Evolutionary conservation across 2,888 invertebrate genomes (phyloP).

Genomic region (Therioaphis trifolii): DNA sequence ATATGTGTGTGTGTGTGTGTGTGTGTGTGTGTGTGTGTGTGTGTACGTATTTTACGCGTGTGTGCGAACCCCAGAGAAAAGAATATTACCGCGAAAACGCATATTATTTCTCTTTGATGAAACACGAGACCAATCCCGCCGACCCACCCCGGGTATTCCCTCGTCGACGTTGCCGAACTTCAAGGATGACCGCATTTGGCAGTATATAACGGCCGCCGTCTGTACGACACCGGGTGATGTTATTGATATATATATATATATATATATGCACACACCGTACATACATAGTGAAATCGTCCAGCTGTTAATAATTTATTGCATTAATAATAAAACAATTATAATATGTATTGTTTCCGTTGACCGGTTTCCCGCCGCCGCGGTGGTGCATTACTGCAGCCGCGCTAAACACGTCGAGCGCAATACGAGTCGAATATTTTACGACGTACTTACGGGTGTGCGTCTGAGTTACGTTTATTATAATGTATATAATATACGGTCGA

Average conservation of each 20-base stretch:
- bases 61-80: not conserved
- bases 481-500: too few species aligned
- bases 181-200: conserved; percentile 49
- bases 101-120: conserved; percentile 46
- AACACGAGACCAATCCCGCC: conserved; percentile 23
- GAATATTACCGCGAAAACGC: conserved; percentile 49
- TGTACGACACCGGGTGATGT: not conserved
- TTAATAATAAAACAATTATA: too few species aligned
- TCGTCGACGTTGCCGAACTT: conserved; percentile 55
- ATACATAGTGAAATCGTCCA: too few species aligned
- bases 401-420: not conserved
- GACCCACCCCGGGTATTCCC: conserved; percentile 33
- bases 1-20: too few species aligned
- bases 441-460: not conserved
- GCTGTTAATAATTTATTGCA: too few species aligned
- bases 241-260: not conserved
- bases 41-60: not conserved
- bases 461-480: too few species aligned
- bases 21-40: not conserved
- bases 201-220: not conserved
- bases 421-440: not conserved
- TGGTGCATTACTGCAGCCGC: not conserved
- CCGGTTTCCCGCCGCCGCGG: not conserved
- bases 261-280: too few species aligned
- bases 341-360: too few species aligned